Percentiles rank a stretch among this genome's conserved stretches.
Conservation (phyloP, 2,888 invertebrate species). For the Troilus luridus region DNA sequence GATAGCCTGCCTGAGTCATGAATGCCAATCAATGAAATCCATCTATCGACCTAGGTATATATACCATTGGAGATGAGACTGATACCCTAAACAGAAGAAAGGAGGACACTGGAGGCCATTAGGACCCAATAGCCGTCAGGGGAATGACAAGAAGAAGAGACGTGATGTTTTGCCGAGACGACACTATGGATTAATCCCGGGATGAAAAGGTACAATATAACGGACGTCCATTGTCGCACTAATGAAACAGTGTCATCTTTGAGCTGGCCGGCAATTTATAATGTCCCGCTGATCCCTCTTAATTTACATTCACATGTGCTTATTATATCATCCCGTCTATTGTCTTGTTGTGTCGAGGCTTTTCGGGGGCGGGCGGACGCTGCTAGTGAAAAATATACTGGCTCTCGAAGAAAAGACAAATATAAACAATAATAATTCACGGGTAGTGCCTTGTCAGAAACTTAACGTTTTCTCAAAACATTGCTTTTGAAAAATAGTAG, state of each 20-base stretch:
- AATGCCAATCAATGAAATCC: not conserved
- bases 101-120: constrained; percentile 4
- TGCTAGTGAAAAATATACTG: not conserved
- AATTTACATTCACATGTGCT: constrained; percentile 63
- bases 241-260: constrained; percentile 45
- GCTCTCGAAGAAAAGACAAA: not conserved
- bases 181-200: constrained; percentile 24
- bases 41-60: not conserved
- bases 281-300: constrained; percentile 49
- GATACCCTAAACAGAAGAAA: constrained; percentile 6
- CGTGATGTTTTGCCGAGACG: constrained; percentile 43
- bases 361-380: not conserved
- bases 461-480: not conserved
- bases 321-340: constrained; percentile 58
- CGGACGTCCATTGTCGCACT: constrained; percentile 13
- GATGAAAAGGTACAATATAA: constrained; percentile 46
- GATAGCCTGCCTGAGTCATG: not conserved
- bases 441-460: not conserved
- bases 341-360: constrained; percentile 23
- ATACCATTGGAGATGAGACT: not conserved
- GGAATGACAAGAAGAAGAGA: not conserved
- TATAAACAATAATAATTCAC: not conserved
- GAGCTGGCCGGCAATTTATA: constrained; percentile 39
- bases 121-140: constrained; percentile 40
- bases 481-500: not conserved